Evolutionary conservation across 1,140 invertebrate genomes (phyloP).

Genomic region (Saccostrea cuccullata): DNA sequence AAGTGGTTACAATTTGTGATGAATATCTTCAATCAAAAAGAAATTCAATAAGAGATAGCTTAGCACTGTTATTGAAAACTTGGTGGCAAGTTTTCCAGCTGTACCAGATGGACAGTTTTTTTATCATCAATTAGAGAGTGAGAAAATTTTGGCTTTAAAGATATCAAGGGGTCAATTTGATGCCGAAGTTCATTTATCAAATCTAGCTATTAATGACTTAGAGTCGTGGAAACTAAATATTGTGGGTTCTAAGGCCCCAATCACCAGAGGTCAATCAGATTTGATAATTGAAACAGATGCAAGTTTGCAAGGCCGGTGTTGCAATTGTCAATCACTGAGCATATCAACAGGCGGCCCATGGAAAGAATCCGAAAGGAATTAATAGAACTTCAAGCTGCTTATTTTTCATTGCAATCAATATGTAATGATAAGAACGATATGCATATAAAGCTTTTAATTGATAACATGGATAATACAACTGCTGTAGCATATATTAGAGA

Average conservation of each 20-base stretch:
- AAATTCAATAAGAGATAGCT: conserved; percentile 5
- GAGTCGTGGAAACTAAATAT: too few species aligned
- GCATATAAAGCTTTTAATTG: conserved; percentile 31
- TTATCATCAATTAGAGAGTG: background rate
- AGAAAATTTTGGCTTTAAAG: too few species aligned
- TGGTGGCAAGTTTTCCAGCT: conserved; percentile 23
- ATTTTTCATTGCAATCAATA: conserved; percentile 25
- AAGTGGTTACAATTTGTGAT: background rate
- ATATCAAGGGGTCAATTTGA: too few species aligned
- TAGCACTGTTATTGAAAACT: background rate
- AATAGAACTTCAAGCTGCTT: conserved; percentile 19
- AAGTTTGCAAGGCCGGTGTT: too few species aligned
- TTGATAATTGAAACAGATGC: too few species aligned
- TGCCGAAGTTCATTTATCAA: too few species aligned
- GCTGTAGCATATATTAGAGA: conserved; percentile 37
- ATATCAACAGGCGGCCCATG: too few species aligned
- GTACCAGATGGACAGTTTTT: background rate
- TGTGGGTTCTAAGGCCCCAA: too few species aligned
- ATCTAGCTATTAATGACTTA: too few species aligned
- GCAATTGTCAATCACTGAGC: too few species aligned
- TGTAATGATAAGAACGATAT: conserved; percentile 10
- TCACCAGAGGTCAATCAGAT: too few species aligned
- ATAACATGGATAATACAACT: conserved; percentile 22
- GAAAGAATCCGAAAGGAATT: background rate
- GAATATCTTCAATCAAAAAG: background rate